phyloP scores from a whole-genome alignment of 2,888 invertebrate species.

The Anaspis maculata region DNA sequence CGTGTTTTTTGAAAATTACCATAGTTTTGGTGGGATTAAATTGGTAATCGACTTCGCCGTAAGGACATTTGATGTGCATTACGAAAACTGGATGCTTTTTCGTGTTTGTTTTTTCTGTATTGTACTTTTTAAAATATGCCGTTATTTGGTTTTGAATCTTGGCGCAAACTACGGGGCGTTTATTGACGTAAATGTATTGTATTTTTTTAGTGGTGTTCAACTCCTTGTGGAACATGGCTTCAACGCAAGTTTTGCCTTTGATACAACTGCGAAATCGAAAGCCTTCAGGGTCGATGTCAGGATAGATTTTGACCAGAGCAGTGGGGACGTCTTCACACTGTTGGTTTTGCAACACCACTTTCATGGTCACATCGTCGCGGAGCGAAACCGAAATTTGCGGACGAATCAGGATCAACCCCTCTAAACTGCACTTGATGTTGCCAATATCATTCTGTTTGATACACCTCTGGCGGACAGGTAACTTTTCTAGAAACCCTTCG shows the following conservation, averaged over 20 bases:
- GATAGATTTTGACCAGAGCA: neutral
- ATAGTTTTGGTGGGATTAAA: conserved; percentile 45
- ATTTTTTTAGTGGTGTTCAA: conserved; percentile 40
- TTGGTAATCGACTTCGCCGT: conserved; percentile 44
- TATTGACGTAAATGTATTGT: conserved; percentile 62
- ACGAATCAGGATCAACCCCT: conserved; percentile 57
- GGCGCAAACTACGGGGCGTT: conserved; percentile 46
- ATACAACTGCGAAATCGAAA: neutral
- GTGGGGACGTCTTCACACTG: neutral
- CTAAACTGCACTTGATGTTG: conserved; percentile 50
- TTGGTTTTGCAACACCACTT: neutral
- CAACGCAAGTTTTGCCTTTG: conserved; percentile 43
- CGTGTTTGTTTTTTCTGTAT: conserved; percentile 10
- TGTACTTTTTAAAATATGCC: conserved; percentile 29
- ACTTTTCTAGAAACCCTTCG: conserved; percentile 54
- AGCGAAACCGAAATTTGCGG: conserved; percentile 58
- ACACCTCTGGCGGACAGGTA: conserved; percentile 52
- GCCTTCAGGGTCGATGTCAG: neutral
- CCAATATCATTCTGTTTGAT: conserved; percentile 50
- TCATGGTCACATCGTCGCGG: conserved; percentile 48
- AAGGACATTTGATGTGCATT: conserved; percentile 48
- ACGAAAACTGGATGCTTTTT: conserved; percentile 43
- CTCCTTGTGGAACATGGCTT: conserved; percentile 50
- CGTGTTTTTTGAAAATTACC: conserved; percentile 48
- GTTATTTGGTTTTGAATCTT: conserved; percentile 45